Base-by-base conservation (phyloP, 2,888 invertebrate species). In the Diachrysia chrysitis region DNA sequence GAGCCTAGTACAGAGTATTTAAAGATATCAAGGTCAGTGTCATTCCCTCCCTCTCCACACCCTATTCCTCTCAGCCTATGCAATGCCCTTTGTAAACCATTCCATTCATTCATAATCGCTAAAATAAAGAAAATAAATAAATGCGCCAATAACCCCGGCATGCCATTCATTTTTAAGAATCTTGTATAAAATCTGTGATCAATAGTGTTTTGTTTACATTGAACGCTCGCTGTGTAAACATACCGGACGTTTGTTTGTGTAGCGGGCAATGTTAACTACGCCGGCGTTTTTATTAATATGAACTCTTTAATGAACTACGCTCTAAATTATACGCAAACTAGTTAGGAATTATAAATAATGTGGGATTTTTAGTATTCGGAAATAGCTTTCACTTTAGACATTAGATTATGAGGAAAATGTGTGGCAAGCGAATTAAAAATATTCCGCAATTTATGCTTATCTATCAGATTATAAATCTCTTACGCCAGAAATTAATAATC, bases 261-360 rank as follows among this genome's bases (percentile, higher is more conserved):
- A 69, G 67, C 63, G 16, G 58, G 63, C 58, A 55, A 78, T 78
- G 78, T 80, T 77, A 75, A 80, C 72, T 46, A 46, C 57, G 54
- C 65, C 46, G 73, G 65, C 71, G 58, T 70, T 80, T 84, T 84
- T 83, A 84, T 81, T 81, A 76, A 77, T 83, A 84, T 83, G 71
- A 75, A 83, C 83, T 84, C 65, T 67, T 73, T 81, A 72, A 83
- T 83, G 81, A 79, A 83, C 77, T 83, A 54, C 37, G 55, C 32
- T 69, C 10, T 16, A 32, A 37, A 46, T 51, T 51, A 21, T 21
- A 51, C 48, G 10, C 48, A 51, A 42, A 10, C 48, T 21, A 21
- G 48, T 51, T 51, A 51, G 17, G 48, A 51, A 51, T 42, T n/a
- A 6, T 42, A 42, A 42, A 42, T 42, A 5, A 42, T 42, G 42